phyloP scores from a whole-genome alignment of 2,113 vertebrate genomes.

The Ciconia boyciana region DNA sequence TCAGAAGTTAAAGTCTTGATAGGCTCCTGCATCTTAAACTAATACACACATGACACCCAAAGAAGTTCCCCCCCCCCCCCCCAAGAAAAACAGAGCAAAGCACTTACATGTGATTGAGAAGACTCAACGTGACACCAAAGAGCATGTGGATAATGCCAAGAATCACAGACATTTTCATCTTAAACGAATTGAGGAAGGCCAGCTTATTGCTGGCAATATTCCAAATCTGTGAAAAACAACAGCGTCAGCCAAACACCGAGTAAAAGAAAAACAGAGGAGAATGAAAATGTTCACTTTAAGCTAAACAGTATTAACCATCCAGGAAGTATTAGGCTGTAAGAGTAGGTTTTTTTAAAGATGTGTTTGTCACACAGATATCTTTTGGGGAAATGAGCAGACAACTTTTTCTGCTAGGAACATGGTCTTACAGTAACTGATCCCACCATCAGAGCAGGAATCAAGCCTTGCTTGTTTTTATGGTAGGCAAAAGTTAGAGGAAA shows the following conservation, averaged over 20 bases:
- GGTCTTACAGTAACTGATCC: not conserved
- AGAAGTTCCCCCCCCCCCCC: not conserved
- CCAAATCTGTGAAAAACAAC: conserved; percentile 86
- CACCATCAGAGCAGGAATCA: not conserved
- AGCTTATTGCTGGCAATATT: conserved; percentile 93
- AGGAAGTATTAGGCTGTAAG: not conserved
- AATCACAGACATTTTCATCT: conserved; percentile 98
- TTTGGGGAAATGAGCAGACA: not conserved
- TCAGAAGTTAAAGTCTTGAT: not conserved
- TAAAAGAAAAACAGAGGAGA: not conserved
- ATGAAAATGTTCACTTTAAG: not conserved
- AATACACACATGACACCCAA: not conserved
- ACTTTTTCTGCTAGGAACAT: not conserved
- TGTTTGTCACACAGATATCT: not conserved
- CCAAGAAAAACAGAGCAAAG: not conserved
- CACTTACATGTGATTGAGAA: conserved; percentile 92
- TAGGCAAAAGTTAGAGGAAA: not conserved
- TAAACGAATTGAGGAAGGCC: conserved; percentile 97
- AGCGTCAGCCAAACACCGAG: not conserved
- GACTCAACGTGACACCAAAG: conserved; percentile 90
- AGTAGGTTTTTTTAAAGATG: not conserved
- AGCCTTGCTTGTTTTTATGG: not conserved
- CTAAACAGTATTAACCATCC: not conserved
- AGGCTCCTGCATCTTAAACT: not conserved
- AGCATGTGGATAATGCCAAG: conserved; percentile 95